A percentile compares a stretch with the other conserved stretches of the same genome.
Evolutionary conservation across 2,888 invertebrate genomes (phyloP).

Genomic region (Aricia artaxerxes): DNA sequence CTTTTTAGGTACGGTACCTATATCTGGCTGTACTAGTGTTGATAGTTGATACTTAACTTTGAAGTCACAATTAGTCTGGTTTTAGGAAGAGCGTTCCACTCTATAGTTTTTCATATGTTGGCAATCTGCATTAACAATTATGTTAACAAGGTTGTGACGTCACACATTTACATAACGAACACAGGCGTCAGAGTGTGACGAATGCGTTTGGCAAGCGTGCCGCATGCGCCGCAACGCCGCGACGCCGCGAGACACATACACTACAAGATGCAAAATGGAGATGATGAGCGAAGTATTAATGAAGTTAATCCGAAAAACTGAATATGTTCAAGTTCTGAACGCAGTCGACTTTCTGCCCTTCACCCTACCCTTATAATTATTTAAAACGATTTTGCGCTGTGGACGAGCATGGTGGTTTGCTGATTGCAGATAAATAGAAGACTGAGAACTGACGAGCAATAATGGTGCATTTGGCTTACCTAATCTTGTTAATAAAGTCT

Average conservation of each 20-base stretch:
- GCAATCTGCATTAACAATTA: background rate
- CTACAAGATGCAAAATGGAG: background rate
- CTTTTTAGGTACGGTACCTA: too few relatives aligned
- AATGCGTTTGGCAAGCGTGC: conserved; percentile 24
- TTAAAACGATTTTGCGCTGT: background rate
- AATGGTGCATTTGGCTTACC: too few relatives aligned
- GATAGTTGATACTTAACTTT: too few relatives aligned
- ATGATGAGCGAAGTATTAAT: background rate
- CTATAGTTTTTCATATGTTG: conserved; percentile 11
- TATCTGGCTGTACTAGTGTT: too few relatives aligned
- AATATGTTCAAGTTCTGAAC: background rate
- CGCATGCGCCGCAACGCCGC: background rate
- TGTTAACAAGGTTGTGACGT: conserved; percentile 26
- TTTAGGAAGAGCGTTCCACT: background rate
- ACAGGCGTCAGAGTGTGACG: conserved; percentile 19
- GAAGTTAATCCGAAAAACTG: background rate
- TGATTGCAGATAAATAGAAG: too few relatives aligned
- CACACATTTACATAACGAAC: conserved; percentile 22
- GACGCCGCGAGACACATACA: background rate
- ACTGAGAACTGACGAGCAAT: too few relatives aligned
- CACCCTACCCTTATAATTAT: background rate
- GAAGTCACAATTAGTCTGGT: background rate
- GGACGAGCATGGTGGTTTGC: too few relatives aligned
- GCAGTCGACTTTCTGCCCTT: background rate
- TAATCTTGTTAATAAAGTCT: background rate